A percentile compares a stretch with the other conserved stretches of the same genome.
Evolutionary conservation across 1,140 invertebrate species (phyloP).

Genomic region (Bombus difficillimus): DNA sequence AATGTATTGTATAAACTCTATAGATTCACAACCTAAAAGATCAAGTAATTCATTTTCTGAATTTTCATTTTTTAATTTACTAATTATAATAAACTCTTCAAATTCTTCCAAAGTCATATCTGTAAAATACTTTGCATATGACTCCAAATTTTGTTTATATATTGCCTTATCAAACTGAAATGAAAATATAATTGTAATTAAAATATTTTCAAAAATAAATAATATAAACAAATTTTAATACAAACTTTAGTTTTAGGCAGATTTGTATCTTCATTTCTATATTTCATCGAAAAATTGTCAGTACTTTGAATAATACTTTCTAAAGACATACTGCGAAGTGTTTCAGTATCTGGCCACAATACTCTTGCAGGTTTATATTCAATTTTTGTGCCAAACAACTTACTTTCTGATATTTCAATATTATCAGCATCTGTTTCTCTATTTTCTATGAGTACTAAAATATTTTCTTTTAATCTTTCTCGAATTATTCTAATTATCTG

Average conservation of each 20-base stretch:
- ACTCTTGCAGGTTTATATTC: slow-evolving; percentile 66
- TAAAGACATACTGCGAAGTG: slow-evolving; percentile 70
- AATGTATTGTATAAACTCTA: slow-evolving; percentile 92
- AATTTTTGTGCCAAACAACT: slow-evolving; percentile 72
- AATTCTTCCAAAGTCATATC: slow-evolving; percentile 85
- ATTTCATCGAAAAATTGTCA: slow-evolving; percentile 72
- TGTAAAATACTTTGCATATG: slow-evolving; percentile 76
- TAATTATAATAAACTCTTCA: slow-evolving; percentile 83
- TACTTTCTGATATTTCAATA: slow-evolving; percentile 9
- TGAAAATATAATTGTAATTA: slow-evolving; percentile 63
- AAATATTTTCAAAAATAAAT: slow-evolving; percentile 26
- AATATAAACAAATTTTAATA: slow-evolving; percentile 31
- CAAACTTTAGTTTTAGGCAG: slow-evolving; percentile 78
- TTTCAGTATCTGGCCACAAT: slow-evolving; percentile 72
- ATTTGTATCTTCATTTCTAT: slow-evolving; percentile 52
- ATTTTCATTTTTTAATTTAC: slow-evolving; percentile 86
- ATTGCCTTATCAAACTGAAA: slow-evolving; percentile 84
- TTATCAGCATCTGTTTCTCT: slow-evolving; percentile 8
- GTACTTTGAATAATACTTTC: slow-evolving; percentile 55
- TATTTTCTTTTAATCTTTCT: slow-evolving; percentile 64
- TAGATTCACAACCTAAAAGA: slow-evolving; percentile 92
- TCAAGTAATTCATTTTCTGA: slow-evolving; percentile 95
- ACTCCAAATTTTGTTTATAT: slow-evolving; percentile 84
- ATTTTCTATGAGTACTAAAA: slow-evolving; percentile 61
- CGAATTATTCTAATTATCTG: slow-evolving; percentile 76